Base-by-base conservation (phyloP, 64 coral and sea anemone species). In the Exaiptasia diaphana region DNA sequence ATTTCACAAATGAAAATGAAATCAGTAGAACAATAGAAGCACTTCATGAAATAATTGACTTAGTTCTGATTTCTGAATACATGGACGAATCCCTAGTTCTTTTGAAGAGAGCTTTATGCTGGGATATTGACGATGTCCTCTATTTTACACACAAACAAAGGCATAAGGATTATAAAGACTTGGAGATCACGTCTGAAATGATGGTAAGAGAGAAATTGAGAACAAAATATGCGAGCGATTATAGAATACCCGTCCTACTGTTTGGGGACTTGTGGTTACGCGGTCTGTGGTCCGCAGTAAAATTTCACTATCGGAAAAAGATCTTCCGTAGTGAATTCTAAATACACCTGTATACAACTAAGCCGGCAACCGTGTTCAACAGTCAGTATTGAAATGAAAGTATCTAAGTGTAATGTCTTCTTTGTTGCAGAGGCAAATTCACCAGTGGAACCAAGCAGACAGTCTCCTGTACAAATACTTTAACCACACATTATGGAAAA, bases 51-150 rank as follows among this genome's bases (percentile, higher is more conserved):
- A 78, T 68, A 13, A 74, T 94, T 4, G 57, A 94, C 33, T 15
- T 94, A 3, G 86, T 94, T 45, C 80, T 94, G 18, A 71, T 94
- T 44, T 73, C 58, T 59, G 91, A 94, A 27, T 74, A 94, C 75
- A 88, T 94, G 23, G 86, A 94, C 28, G 91, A 94, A 38, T 94
- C 91, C 11, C 91, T 94, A 3, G 57, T 94, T 46, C 28, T 94
- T 29, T 64, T 94, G 30, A 94, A 88, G 45, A 72, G 80, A 27
- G 79, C 68, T 21, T 35, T 94, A 4, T 94, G 86, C 18, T 94
- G 91, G 91, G 86, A 89, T 41, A 28, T 94, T 24, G 91, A 94
- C 46, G 91, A 94, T 44, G 44, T 94, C 0, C 39, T 94, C 0
- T 94, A 94, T 31, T 94, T 94, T 22, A 75, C 50, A 20, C 82